phyloP scores from a whole-genome alignment of 1,140 invertebrate species.

The Tetraneura akinire region DNA sequence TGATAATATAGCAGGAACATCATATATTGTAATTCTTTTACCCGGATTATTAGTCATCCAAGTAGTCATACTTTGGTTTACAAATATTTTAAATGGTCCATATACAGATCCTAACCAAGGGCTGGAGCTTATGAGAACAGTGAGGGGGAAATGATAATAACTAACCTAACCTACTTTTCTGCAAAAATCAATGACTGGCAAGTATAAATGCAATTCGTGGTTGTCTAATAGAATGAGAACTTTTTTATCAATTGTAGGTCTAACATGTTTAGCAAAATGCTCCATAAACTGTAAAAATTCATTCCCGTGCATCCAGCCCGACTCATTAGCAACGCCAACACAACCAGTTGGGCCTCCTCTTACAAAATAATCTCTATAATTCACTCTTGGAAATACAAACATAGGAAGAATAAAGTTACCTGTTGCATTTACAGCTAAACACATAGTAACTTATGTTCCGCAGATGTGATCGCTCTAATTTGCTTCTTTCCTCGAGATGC shows the following conservation, averaged over 20 bases:
- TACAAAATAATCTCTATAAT: too few relatives aligned
- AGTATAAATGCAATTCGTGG: conserved; percentile 48
- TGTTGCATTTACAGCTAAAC: conserved; percentile 56
- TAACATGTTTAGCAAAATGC: conserved; percentile 58
- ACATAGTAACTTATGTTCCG: conserved; percentile 57
- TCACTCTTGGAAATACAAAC: conserved; percentile 58
- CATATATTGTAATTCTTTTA: conserved; percentile 56
- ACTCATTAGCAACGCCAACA: conserved; percentile 58
- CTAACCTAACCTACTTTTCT: conserved; percentile 54
- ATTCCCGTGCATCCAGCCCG: conserved; percentile 61
- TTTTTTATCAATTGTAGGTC: conserved; percentile 49
- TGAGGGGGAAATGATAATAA: conserved; percentile 52
- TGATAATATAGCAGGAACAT: conserved; percentile 54
- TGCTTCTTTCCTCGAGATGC: conserved; percentile 56
- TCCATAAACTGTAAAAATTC: conserved; percentile 59
- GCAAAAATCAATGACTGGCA: conserved; percentile 53
- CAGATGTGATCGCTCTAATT: conserved; percentile 56
- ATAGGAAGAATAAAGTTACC: conserved; percentile 57
- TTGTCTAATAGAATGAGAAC: conserved; percentile 49
- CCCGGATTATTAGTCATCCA: conserved; percentile 57
- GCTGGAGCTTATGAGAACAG: conserved; percentile 56
- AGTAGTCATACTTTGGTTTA: conserved; percentile 52
- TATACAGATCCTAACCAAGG: conserved; percentile 60
- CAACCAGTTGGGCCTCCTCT: too few relatives aligned
- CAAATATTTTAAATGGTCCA: conserved; percentile 58